Evolutionary conservation across 92 coral and sea anemone genomes (phyloP), one percentile per base, ranked within the genome.

Genomic region (Bergia sp.): DNA sequence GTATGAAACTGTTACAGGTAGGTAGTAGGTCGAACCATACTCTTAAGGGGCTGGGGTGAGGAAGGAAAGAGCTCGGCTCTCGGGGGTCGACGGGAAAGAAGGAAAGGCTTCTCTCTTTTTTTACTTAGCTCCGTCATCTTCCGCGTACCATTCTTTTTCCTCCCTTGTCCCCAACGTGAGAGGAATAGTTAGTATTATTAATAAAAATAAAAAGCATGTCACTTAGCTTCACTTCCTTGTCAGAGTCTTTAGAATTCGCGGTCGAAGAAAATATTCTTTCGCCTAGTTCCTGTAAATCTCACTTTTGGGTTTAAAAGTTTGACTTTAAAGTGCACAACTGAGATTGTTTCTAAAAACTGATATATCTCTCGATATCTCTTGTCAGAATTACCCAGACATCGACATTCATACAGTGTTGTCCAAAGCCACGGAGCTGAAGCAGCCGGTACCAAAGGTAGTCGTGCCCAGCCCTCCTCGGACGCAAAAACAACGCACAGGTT

Each of bases 1-100:
- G 96, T 75, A 96, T 96, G 99, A 96, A 96, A 84, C 94, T 96
- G 64, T 91, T 96, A 29, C 99, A 96, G 91, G 99, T 96, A 79
- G 40, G 82, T 37, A 21, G 11, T 53, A 18, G 13, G 15, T 42
- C 20, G 12, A 36, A 36, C 37, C 39, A 44, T 4, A 3, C 29
- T 61, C 58, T 10, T 39, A 57, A 16, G 18, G 12, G 3, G 12
- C 65, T 57, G 10, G 8, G 10, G 10, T 57, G 18, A 18, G 65
- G 65, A 18, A 57, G 65, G 65, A 9, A 16, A 45, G 50, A 10
- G 9, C 50, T 45, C 50, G 65, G 65, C 20, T 57, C 13, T 57
- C 20, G 20, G 20, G 65, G 65, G 65, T 57, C 65, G 65, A 11
- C 65, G 11, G 65, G 65, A 57, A 57, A 9, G 20, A 57, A 3